These are phyloP conservation scores for Paratrypauchen microcephalus DNA, from an alignment of 2,797 vertebrate genomes.

Conservation along the genomic window DNA sequence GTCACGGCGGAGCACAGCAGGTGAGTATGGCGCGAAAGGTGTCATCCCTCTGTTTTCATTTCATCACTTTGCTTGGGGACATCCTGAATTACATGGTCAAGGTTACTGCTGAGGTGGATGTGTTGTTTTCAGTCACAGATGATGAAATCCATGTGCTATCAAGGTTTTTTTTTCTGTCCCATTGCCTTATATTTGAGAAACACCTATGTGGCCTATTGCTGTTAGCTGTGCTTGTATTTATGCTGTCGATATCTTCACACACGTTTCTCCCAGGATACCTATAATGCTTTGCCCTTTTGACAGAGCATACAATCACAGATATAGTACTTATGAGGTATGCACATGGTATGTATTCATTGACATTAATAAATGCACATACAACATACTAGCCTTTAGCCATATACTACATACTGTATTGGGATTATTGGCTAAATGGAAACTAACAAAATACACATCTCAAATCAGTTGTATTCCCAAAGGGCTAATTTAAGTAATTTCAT, in stretches of 20 bases:
- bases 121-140: slow-evolving; percentile 48
- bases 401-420: too few species aligned
- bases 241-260: slow-evolving; percentile 14
- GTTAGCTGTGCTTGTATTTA: slow-evolving; percentile 14
- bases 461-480: slow-evolving; percentile 1
- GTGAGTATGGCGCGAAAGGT: slow-evolving; percentile 55
- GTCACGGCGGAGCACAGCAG: slow-evolving; percentile 9
- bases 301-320: slow-evolving; percentile 32
- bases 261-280: slow-evolving; percentile 26
- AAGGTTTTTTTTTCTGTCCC: not conserved
- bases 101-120: slow-evolving; percentile 61
- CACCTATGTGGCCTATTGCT: slow-evolving; percentile 35
- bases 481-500: slow-evolving; percentile 6
- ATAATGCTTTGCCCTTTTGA: slow-evolving; percentile 52
- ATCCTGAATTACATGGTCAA: slow-evolving; percentile 68
- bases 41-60: slow-evolving; percentile 55
- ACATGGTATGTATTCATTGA: slow-evolving; percentile 9
- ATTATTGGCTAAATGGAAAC: not conserved
- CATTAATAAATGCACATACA: not conserved
- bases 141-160: slow-evolving; percentile 14
- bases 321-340: slow-evolving; percentile 33
- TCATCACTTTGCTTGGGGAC: slow-evolving; percentile 53
- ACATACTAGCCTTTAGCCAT: not conserved
- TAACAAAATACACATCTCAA: not conserved
- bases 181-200: slow-evolving; percentile 8